Evolutionary conservation across 2,888 invertebrate species (phyloP).

Genomic region (Drosophila nigritarsus): DNA sequence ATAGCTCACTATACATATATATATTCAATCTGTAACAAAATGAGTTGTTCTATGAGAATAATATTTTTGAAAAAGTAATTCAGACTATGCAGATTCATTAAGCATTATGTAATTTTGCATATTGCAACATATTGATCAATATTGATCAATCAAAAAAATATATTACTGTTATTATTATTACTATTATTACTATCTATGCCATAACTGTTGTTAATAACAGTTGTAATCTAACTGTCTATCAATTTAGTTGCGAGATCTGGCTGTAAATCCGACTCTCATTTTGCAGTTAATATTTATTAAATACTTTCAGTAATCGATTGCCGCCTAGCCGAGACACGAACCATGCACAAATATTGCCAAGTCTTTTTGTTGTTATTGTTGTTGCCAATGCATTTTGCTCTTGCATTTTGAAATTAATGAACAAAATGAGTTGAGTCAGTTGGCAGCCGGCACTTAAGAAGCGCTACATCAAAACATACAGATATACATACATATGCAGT

Average conservation of each 20-base stretch:
- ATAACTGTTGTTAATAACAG: background rate
- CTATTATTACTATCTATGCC: background rate
- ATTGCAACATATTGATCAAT: too few relatives aligned
- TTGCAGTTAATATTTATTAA: background rate
- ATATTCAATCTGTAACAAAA: background rate
- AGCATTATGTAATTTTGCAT: too few relatives aligned
- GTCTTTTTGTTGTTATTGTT: conserved; percentile 6
- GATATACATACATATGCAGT: background rate
- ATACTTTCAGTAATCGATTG: background rate
- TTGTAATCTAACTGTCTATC: background rate
- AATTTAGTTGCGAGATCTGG: background rate
- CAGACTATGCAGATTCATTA: too few relatives aligned
- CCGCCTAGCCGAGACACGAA: conserved; percentile 36
- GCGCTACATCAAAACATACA: conserved; percentile 11
- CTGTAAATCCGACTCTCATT: background rate
- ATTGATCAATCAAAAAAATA: too few relatives aligned
- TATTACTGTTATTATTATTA: background rate
- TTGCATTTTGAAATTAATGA: conserved; percentile 61
- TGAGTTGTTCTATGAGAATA: background rate
- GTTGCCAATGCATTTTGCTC: conserved; percentile 48
- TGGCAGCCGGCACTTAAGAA: conserved; percentile 44
- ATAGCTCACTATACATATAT: background rate
- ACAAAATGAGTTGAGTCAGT: conserved; percentile 51
- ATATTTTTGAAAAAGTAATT: background rate
- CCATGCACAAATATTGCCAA: conserved; percentile 35